These are phyloP conservation scores for Operophtera brumata DNA, from an alignment of 2,888 invertebrate genomes.

Conservation along the genomic window DNA sequence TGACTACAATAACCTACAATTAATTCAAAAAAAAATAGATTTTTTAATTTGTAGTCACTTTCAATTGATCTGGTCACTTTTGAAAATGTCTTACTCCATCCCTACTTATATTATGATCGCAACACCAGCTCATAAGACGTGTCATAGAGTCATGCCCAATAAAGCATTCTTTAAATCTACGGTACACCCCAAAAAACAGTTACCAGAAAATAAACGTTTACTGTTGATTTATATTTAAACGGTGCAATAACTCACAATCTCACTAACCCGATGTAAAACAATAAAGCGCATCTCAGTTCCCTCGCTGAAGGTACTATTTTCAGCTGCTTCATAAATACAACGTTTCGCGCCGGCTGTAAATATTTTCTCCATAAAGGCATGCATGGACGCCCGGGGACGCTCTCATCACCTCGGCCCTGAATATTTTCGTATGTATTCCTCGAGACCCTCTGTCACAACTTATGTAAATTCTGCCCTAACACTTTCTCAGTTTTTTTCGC, in stretches of 20 bases:
- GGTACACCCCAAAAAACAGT: conserved; percentile 15
- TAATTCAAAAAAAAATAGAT: not conserved
- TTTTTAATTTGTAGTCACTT: not conserved
- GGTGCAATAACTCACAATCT: conserved; percentile 52
- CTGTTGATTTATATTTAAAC: conserved; percentile 23
- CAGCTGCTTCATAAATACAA: conserved; percentile 66
- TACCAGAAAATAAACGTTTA: conserved; percentile 15
- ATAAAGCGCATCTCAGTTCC: conserved; percentile 55
- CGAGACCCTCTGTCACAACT: conserved; percentile 77
- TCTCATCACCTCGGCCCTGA: conserved; percentile 76
- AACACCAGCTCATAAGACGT: not conserved
- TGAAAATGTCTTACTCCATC: too few species aligned
- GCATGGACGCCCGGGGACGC: conserved; percentile 70
- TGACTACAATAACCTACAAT: conserved; percentile 1
- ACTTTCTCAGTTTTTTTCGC: conserved; percentile 77
- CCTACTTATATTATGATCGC: too few species aligned
- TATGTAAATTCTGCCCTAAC: conserved; percentile 78
- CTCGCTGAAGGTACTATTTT: conserved; percentile 53
- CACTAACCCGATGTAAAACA: conserved; percentile 55
- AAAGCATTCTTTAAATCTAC: conserved; percentile 7
- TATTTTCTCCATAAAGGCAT: conserved; percentile 74
- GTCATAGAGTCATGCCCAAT: conserved; percentile 4
- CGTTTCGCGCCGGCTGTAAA: conserved; percentile 68
- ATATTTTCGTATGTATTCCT: conserved; percentile 72
- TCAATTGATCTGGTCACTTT: not conserved